These are phyloP conservation scores for Globia sparganii DNA, from an alignment of 2,888 invertebrate species.

Conservation along the genomic window DNA sequence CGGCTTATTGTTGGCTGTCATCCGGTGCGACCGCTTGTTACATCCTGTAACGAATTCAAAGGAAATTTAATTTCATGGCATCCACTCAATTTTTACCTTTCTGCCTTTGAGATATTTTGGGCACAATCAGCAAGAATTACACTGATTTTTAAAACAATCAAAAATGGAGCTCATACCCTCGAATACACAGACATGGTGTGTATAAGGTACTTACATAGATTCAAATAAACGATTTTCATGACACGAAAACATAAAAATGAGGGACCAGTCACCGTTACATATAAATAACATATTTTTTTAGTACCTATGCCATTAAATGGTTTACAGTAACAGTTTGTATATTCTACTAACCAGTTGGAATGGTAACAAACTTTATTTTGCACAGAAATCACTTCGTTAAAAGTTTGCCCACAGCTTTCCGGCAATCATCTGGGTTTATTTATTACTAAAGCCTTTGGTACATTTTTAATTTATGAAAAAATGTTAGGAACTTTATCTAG, in stretches of 20 bases:
- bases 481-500: conserved; percentile 47
- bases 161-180: background rate
- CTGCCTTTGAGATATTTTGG: conserved; percentile 51
- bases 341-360: conserved; percentile 39
- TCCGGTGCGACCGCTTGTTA: conserved; percentile 65
- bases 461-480: conserved; percentile 57
- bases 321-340: conserved; percentile 32
- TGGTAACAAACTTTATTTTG: conserved; percentile 56
- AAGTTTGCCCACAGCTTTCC: conserved; percentile 72
- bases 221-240: background rate
- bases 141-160: conserved; percentile 55
- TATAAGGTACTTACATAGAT: background rate
- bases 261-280: background rate
- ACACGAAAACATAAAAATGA: background rate
- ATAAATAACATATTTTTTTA: conserved; percentile 3
- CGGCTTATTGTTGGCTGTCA: conserved; percentile 53
- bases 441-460: conserved; percentile 60
- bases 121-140: conserved; percentile 28
- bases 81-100: conserved; percentile 54
- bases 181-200: background rate
- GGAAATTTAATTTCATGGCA: conserved; percentile 65
- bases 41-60: conserved; percentile 47
- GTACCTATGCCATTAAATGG: conserved; percentile 20
- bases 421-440: conserved; percentile 67
- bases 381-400: conserved; percentile 78